These are phyloP conservation scores for Leptopilina myrica DNA, from an alignment of 2,888 invertebrate species.

Conservation along the genomic window DNA sequence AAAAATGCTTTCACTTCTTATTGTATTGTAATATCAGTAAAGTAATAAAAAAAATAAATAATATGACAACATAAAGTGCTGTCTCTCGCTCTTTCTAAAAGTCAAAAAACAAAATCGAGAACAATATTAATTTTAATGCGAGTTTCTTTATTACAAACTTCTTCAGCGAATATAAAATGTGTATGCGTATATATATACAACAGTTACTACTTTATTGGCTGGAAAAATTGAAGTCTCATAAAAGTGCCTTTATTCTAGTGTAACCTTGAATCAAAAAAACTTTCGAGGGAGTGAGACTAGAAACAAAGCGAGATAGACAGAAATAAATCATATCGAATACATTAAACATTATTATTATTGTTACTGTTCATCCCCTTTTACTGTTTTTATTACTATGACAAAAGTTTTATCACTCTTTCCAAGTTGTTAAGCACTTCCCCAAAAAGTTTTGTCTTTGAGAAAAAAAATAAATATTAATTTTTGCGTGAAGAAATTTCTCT, in stretches of 20 bases:
- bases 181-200: too few species aligned
- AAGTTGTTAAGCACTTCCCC: too few species aligned
- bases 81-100: background rate
- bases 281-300: background rate
- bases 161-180: background rate
- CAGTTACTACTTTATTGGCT: constrained; percentile 12
- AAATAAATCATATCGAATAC: too few species aligned
- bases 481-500: too few species aligned
- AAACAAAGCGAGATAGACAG: background rate
- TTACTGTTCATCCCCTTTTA: too few species aligned
- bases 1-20: background rate
- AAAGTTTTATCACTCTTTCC: too few species aligned
- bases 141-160: background rate
- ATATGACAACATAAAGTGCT: background rate
- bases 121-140: constrained; percentile 12
- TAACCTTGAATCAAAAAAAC: constrained; percentile 8
- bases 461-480: too few species aligned
- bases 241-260: constrained; percentile 6
- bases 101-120: background rate
- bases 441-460: too few species aligned
- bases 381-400: too few species aligned
- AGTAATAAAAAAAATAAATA: constrained; percentile 4
- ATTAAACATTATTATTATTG: too few species aligned
- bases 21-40: background rate
- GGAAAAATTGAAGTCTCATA: constrained; percentile 12